A percentile compares a stretch with the other conserved stretches of the same genome.
Conservation (phyloP, 2,888 invertebrate genomes). For the Conchocele bisecta region DNA sequence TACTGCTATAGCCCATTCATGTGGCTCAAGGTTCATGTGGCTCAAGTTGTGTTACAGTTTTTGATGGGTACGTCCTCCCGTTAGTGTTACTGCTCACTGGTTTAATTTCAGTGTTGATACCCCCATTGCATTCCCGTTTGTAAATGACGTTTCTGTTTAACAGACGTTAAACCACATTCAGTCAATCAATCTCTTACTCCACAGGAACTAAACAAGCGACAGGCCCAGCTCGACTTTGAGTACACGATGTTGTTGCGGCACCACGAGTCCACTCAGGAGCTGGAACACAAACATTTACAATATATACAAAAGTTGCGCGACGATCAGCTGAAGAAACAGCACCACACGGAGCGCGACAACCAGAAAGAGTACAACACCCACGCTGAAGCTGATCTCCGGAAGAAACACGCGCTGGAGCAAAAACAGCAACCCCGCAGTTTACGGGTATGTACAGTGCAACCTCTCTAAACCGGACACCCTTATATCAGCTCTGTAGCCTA, state of each 20-base stretch:
- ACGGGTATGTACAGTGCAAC: too few species aligned
- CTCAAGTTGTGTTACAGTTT: too few species aligned
- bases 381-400: constrained; percentile 95
- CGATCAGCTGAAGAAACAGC: constrained; percentile 92
- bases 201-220: constrained; percentile 96
- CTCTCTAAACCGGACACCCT: too few species aligned
- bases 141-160: background rate
- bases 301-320: constrained; percentile 91
- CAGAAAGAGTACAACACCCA: constrained; percentile 95
- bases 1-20: too few species aligned
- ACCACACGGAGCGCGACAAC: constrained; percentile 96
- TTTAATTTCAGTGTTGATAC: background rate
- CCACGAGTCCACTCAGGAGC: constrained; percentile 97
- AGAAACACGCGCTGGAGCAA: constrained; percentile 97
- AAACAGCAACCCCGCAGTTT: constrained; percentile 99
- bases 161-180: background rate
- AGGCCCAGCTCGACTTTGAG: constrained; percentile 96
- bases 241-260: constrained; percentile 97
- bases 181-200: background rate
- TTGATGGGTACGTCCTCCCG: too few species aligned
- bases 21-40: too few species aligned
- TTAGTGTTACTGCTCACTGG: too few species aligned
- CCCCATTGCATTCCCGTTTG: background rate
- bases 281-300: constrained; percentile 97
- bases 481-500: too few species aligned